Evolutionary conservation across 1,140 invertebrate genomes (phyloP), one percentile per base, ranked within the genome.

Genomic region (Drosophila ficusphila): DNA sequence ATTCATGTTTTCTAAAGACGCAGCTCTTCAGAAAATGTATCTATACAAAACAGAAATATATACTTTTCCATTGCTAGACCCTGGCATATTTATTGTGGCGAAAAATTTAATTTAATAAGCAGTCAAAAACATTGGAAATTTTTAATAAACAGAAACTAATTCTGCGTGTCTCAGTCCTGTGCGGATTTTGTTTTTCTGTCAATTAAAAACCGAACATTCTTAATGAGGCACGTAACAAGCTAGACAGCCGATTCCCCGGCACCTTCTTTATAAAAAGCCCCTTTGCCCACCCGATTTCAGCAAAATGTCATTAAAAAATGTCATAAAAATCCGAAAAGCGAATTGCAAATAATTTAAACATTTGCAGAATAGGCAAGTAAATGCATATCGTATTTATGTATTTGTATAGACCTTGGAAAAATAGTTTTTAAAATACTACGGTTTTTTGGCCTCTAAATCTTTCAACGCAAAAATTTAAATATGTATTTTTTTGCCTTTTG

Each of bases 161-260:
- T 68, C 29, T 12, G 38, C 19, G 33, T 68, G 11, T 57, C 18
- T 48, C 48, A 29, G 52, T 57, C 38, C 65, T 39, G 14, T 46
- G 29, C 19, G 25, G 52, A 18, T 52, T 52, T 31, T 38, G 44
- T 61, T 48, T 25, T 57, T 68, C 57, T 82, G 76, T 88, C 82
- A 86, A 86, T 86, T 86, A 86, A 85, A 86, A 73, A 61, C 71
- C 64, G 67, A 85, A 86, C 72, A 85, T 69, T 86, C 79, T 86
- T 85, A 85, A 85, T 86, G 79, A 85, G 81, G 76, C 79, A 85
- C 79, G 71, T 85, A 86, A 86, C 76, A 85, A 69, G 65, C 56
- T 39, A 51, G 52, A 34, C 62, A 75, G 68, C 53, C 39, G 47
- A 31, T 14, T 12, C 12, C 33, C 23, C 1, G 9, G 7, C 47